Evolutionary conservation across 2,888 invertebrate genomes (phyloP).

Genomic region (Nudaria mundana): DNA sequence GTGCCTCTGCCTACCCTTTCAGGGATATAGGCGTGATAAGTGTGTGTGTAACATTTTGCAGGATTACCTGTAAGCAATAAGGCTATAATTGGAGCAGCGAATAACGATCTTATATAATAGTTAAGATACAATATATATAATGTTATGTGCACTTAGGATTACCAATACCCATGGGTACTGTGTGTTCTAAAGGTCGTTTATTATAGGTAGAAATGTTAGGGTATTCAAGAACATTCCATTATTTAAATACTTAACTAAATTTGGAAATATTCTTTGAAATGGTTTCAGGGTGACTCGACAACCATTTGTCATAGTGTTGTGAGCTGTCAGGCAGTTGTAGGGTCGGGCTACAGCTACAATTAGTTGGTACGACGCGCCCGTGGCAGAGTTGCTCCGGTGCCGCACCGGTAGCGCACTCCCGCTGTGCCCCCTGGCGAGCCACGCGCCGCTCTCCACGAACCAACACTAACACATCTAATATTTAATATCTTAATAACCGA

Average conservation of each 20-base stretch:
- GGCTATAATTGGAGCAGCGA: no score
- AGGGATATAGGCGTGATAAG: no score
- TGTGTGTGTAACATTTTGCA: no score
- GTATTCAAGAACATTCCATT: no score
- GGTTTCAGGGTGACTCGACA: conserved; percentile 7
- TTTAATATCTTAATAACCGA: conserved; percentile 78
- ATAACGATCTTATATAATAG: no score
- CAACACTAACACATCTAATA: conserved; percentile 48
- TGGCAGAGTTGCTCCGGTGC: conserved; percentile 35
- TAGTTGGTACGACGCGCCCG: conserved; percentile 42
- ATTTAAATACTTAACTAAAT: not conserved
- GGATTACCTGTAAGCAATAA: no score
- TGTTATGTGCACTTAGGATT: no score
- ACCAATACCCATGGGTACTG: no score
- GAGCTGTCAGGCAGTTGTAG: conserved; percentile 42
- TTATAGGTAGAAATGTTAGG: no score
- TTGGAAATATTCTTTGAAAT: conserved; percentile 1
- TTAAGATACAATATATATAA: no score
- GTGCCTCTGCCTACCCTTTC: no score
- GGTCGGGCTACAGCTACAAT: conserved; percentile 58
- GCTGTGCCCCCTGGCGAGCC: conserved; percentile 67
- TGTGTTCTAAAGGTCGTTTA: no score
- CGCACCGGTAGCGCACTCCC: conserved; percentile 65
- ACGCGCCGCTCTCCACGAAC: conserved; percentile 46
- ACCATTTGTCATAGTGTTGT: conserved; percentile 43